Conservation (phyloP, 1,140 invertebrate species). For the Lepidurus arcticus region DNA sequence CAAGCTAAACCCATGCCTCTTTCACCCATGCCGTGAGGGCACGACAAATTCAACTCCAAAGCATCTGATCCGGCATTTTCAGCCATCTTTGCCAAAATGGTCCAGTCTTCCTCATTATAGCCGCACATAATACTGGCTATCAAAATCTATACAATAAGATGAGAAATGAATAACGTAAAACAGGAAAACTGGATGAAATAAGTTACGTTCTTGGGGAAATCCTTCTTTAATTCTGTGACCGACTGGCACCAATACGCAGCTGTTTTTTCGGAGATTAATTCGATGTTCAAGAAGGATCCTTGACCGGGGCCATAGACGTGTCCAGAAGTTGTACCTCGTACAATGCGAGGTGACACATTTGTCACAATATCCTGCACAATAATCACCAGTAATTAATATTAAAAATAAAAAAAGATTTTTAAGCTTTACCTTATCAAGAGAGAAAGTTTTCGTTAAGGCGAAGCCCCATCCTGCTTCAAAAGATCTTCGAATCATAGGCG, state of each 20-base stretch:
- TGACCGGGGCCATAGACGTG: constrained; percentile 89
- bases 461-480: constrained; percentile 97
- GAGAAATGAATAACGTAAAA: not conserved
- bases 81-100: constrained; percentile 65
- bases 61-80: constrained; percentile 86
- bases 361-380: constrained; percentile 76
- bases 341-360: constrained; percentile 93
- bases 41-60: constrained; percentile 91
- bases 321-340: constrained; percentile 86
- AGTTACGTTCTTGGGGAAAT: constrained; percentile 77
- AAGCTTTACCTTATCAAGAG: constrained; percentile 75
- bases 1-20: constrained; percentile 96
- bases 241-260: constrained; percentile 86
- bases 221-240: constrained; percentile 80
- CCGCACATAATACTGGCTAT: constrained; percentile 97
- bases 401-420: not conserved
- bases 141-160: constrained; percentile 44
- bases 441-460: constrained; percentile 93
- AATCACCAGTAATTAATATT: not conserved
- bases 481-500: constrained; percentile 88
- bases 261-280: constrained; percentile 95
- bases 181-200: constrained; percentile 28
- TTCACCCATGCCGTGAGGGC: constrained; percentile 98
- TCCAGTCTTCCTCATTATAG: constrained; percentile 85
- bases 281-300: constrained; percentile 93